Conservation (phyloP, 2,888 invertebrate species). For the Andrena trimmerana region DNA sequence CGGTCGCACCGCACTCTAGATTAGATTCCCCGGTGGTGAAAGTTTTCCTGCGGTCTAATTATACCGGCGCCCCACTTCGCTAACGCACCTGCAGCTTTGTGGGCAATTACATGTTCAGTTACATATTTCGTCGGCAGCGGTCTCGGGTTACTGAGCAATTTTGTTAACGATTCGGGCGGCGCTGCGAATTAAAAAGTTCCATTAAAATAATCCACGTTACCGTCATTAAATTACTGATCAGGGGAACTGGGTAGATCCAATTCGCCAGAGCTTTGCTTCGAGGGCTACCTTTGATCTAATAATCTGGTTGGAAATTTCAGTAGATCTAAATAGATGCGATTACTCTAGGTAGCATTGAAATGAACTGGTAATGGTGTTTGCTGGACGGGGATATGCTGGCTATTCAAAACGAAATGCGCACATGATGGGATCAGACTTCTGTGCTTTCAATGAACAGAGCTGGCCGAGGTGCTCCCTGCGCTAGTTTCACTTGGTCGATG, state of each 20-base stretch:
- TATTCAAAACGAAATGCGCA: slow-evolving; percentile 19
- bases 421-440: slow-evolving; percentile 23
- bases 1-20: slow-evolving; percentile 46
- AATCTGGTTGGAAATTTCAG: slow-evolving; percentile 44
- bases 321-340: slow-evolving; percentile 40
- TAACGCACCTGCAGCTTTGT: slow-evolving; percentile 7
- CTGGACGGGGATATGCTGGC: not conserved
- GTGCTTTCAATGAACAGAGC: slow-evolving; percentile 9
- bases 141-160: slow-evolving; percentile 11
- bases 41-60: slow-evolving; percentile 61
- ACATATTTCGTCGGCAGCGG: slow-evolving; percentile 16
- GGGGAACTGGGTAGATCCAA: not conserved
- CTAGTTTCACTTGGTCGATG: not conserved
- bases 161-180: not conserved
- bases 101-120: not conserved
- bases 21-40: slow-evolving; percentile 64
- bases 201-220: too few relatives aligned
- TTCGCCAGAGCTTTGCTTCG: slow-evolving; percentile 8
- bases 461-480: not conserved
- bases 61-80: slow-evolving; percentile 34
- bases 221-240: not conserved
- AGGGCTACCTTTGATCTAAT: slow-evolving; percentile 46
- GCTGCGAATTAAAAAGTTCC: too few relatives aligned
- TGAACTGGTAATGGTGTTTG: not conserved
- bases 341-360: slow-evolving; percentile 38